These are phyloP conservation scores for Charaxes varanes DNA, from an alignment of 1,140 invertebrate genomes.

Conservation along the genomic window DNA sequence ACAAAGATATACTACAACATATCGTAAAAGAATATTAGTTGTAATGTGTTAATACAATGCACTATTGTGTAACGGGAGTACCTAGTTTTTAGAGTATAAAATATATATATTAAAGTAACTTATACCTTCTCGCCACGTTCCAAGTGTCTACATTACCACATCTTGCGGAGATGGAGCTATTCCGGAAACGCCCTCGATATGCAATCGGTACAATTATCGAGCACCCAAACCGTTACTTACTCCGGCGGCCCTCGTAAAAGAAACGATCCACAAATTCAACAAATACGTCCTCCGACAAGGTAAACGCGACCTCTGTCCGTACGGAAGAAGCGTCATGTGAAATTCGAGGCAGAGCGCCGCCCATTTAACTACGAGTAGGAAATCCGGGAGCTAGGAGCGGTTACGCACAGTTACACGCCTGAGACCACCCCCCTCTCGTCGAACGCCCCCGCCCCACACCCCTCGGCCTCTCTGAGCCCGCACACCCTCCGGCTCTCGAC, in stretches of 20 bases:
- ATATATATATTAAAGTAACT: no score
- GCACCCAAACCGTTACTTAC: constrained; percentile 55
- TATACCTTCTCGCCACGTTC: no score
- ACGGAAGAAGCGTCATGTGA: constrained; percentile 63
- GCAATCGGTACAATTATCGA: no score
- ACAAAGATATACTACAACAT: no score
- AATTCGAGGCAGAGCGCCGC: constrained; percentile 64
- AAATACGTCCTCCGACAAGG: constrained; percentile 19
- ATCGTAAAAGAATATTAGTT: no score
- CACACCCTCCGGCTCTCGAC: constrained; percentile 53
- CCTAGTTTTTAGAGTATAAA: no score
- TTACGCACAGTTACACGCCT: constrained; percentile 74
- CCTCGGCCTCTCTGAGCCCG: constrained; percentile 36
- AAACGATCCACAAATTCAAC: constrained; percentile 57
- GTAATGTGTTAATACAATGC: no score
- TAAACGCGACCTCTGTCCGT: constrained; percentile 59
- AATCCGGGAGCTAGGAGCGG: constrained; percentile 73
- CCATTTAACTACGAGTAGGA: constrained; percentile 72
- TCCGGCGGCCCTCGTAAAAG: constrained; percentile 52
- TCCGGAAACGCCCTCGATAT: no score
- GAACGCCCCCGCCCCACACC: constrained; percentile 31
- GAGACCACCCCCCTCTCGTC: constrained; percentile 45
- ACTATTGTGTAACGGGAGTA: no score
- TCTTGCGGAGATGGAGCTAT: no score
- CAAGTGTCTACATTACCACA: no score